Percentiles rank a stretch among this genome's conserved stretches.
These are phyloP conservation scores for Ceyx margarethae DNA, from an alignment of 2,113 vertebrate species.

Conservation along the genomic window DNA sequence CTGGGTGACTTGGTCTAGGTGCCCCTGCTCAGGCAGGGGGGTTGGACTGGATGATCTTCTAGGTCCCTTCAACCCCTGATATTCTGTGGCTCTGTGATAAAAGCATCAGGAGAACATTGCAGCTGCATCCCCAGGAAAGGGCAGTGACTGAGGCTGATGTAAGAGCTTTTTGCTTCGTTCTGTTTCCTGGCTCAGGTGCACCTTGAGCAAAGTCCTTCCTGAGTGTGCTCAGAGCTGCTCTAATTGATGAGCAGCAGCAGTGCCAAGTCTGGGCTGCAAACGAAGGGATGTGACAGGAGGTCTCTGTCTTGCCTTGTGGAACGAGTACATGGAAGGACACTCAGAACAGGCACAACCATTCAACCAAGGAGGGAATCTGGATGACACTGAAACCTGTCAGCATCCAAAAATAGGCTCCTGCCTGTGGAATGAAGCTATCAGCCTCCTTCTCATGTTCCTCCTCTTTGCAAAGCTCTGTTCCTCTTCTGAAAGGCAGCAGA, in stretches of 20 bases:
- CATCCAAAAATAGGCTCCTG: not conserved
- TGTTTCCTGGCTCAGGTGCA: not conserved
- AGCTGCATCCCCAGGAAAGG: not conserved
- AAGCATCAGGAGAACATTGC: not conserved
- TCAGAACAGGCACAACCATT: conserved; percentile 12
- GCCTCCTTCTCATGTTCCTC: not conserved
- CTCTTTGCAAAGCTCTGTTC: not conserved
- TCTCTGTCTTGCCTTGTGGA: conserved; percentile 41
- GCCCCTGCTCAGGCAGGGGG: too few relatives aligned
- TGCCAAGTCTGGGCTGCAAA: not conserved
- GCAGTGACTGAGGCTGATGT: not conserved
- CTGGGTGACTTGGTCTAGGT: too few relatives aligned
- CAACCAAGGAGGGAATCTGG: conserved; percentile 18
- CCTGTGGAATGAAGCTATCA: conserved; percentile 13
- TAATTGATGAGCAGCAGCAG: conserved; percentile 42
- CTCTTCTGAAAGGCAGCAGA: not conserved
- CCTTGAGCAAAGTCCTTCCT: conserved; percentile 15
- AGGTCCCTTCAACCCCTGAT: too few relatives aligned
- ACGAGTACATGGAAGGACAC: conserved; percentile 43
- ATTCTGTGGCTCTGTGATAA: not conserved
- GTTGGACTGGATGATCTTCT: too few relatives aligned
- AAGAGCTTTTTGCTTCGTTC: not conserved
- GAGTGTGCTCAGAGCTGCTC: not conserved
- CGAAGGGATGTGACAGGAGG: not conserved
- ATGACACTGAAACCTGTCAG: conserved; percentile 25